Evolutionary conservation across 2,113 vertebrate species (phyloP).

Genomic region (Pteropus alecto): DNA sequence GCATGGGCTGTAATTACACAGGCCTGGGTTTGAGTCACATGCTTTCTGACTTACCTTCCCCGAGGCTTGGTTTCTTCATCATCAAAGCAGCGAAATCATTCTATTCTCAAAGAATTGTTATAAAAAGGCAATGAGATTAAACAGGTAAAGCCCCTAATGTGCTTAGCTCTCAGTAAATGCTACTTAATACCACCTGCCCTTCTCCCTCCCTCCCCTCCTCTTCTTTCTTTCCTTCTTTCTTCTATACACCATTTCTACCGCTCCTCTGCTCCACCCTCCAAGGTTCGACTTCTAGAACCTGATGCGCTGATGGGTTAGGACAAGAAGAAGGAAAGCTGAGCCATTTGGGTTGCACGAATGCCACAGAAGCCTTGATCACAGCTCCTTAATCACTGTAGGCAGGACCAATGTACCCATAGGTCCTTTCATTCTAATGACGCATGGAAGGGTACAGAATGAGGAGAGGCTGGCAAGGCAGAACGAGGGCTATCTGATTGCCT

Average conservation of each 20-base stretch:
- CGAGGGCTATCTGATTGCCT: slow-evolving; percentile 51
- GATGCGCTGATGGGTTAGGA: not conserved
- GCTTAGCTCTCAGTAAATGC: not conserved
- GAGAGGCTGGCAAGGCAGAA: slow-evolving; percentile 43
- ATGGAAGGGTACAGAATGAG: not conserved
- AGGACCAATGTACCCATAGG: rapidly evolving
- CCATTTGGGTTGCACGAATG: too few relatives aligned
- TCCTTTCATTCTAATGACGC: not conserved
- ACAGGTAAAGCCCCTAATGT: not conserved
- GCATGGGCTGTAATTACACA: not conserved
- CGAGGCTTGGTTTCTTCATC: not conserved
- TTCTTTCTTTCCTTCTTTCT: not conserved
- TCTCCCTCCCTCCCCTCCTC: too few relatives aligned
- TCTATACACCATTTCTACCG: not conserved
- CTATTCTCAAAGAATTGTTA: not conserved
- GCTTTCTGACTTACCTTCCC: not conserved
- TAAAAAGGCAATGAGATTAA: not conserved
- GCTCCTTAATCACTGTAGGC: not conserved
- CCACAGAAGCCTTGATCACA: not conserved
- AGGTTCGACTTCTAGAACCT: not conserved
- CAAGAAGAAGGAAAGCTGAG: not conserved
- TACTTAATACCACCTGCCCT: not conserved
- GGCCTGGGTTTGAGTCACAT: not conserved
- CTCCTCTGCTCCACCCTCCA: not conserved
- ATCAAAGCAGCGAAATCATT: not conserved